Percentiles rank a stretch among this genome's conserved stretches.
These are phyloP conservation scores for Scaptomyza caliginosa DNA, from an alignment of 2,888 invertebrate genomes.

Conservation along the genomic window DNA sequence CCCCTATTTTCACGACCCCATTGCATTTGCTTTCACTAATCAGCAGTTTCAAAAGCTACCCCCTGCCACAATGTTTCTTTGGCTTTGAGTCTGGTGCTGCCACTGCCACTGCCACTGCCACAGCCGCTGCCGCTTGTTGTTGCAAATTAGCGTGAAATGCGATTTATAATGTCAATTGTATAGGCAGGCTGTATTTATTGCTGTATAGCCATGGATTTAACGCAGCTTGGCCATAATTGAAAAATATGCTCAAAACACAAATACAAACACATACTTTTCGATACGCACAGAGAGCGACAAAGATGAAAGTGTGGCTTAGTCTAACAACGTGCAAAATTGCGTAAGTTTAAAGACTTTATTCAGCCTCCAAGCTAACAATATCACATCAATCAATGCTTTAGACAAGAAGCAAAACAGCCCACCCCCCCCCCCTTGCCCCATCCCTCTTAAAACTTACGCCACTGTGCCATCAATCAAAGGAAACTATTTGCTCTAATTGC, in stretches of 20 bases:
- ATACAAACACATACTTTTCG: constrained; percentile 12
- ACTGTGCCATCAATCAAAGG: constrained; percentile 65
- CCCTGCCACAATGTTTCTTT: constrained; percentile 8
- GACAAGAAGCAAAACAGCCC: not conserved
- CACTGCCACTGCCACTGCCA: not conserved
- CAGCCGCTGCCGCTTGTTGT: constrained; percentile 40
- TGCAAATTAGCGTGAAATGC: constrained; percentile 80
- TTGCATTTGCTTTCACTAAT: constrained; percentile 40
- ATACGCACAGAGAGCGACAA: not conserved
- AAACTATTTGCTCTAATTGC: constrained; percentile 72
- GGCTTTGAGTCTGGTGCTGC: constrained; percentile 14
- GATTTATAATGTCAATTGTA: constrained; percentile 79
- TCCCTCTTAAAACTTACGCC: constrained; percentile 16
- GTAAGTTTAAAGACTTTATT: constrained; percentile 10
- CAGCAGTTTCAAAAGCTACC: constrained; percentile 51
- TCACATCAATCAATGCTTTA: constrained; percentile 44
- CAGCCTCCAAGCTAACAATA: no score
- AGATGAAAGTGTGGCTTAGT: constrained; percentile 73
- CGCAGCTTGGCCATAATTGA: constrained; percentile 63
- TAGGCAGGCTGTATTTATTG: constrained; percentile 12
- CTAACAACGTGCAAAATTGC: constrained; percentile 28
- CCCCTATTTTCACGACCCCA: not conserved
- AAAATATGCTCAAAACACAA: constrained; percentile 55
- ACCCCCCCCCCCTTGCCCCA: not conserved
- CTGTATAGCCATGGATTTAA: constrained; percentile 24